Base-by-base conservation (phyloP, 2,113 vertebrate species). In the Hypomesus transpacificus region DNA sequence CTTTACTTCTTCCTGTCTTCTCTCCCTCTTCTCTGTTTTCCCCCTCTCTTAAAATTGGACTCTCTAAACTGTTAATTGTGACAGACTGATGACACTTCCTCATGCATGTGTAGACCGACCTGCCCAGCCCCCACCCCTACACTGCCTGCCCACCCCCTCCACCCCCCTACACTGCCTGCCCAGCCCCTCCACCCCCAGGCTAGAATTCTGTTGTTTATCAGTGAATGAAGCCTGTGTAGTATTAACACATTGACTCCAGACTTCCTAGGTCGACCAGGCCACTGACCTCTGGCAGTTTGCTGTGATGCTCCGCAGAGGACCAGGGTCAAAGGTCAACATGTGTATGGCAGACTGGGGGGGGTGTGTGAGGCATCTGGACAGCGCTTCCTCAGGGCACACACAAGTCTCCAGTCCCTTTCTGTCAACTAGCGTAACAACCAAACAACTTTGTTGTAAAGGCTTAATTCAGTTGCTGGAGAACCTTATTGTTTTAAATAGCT, bases 141-240 rank as follows among this genome's bases (percentile, higher is more conserved):
- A n/a, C 18, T 66, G 4, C 21, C n/a, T 17, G 8, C 18, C 57
- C 16, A 9, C 22, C 21, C 20, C 13, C 18, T 20, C 57, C 14
- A 5, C 28, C 57, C 52, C 53, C 26, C 57, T 5, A 17, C 34
- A 51, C 18, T 66, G 28, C 21, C n/a, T 17, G 18, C 18, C 20
- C 57, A 14, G 2, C 28, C 57, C 66, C 56, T 53, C 26, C 21
- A 1, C 17, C 26, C 57, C 16, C 62, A 58, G 61, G 67, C 74
- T 58, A 85, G 85, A 89, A 87, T 88, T 78, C 89, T 87, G 21
- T 74, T 76, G 85, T 89, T 84, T 90, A 83, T 81, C 73, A 86
- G 87, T 80, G 80, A 92, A 90, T 85, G 80, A 72, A 78, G 28
- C 77, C 70, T 80, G 5, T 57, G 66, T 71, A 72, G 79, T 73